These are phyloP conservation scores for Neotoma lepida DNA, from an alignment of 2,113 vertebrate species.

Conservation along the genomic window DNA sequence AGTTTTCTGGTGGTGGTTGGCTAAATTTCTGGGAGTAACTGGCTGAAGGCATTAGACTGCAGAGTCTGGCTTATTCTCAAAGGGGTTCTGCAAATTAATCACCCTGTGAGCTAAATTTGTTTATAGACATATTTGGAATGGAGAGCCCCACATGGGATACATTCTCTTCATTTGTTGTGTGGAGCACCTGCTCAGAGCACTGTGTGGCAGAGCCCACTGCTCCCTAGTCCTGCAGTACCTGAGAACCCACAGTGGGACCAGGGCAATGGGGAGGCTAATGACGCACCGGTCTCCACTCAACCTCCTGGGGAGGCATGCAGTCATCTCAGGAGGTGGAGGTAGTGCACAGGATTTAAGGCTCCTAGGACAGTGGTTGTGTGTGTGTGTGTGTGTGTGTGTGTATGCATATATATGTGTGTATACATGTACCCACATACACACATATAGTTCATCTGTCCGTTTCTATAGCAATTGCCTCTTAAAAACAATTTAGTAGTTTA, in stretches of 20 bases:
- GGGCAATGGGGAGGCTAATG: neutral
- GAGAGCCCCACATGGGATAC: conserved; percentile 54
- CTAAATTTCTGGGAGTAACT: conserved; percentile 73
- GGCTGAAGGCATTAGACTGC: conserved; percentile 76
- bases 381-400: neutral
- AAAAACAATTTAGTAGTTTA: conserved; percentile 77
- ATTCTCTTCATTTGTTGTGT: neutral
- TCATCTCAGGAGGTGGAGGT: neutral
- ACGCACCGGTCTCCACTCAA: neutral
- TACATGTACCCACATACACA: neutral
- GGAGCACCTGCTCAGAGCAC: conserved; percentile 66
- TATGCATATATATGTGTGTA: too few species aligned
- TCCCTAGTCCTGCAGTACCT: neutral
- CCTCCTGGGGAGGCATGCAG: neutral
- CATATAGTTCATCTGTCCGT: conserved; percentile 41
- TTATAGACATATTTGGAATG: conserved; percentile 74
- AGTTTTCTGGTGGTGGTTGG: conserved; percentile 65
- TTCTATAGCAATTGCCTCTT: conserved; percentile 71
- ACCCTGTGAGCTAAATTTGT: conserved; percentile 80
- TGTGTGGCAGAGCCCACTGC: neutral
- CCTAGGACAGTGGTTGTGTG: neutral
- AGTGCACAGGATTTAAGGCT: neutral
- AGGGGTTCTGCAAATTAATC: conserved; percentile 77
- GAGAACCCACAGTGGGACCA: neutral
- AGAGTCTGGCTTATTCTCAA: conserved; percentile 67